Conservation (phyloP, 2,797 vertebrate species). For the Danio jaintianensis region DNA sequence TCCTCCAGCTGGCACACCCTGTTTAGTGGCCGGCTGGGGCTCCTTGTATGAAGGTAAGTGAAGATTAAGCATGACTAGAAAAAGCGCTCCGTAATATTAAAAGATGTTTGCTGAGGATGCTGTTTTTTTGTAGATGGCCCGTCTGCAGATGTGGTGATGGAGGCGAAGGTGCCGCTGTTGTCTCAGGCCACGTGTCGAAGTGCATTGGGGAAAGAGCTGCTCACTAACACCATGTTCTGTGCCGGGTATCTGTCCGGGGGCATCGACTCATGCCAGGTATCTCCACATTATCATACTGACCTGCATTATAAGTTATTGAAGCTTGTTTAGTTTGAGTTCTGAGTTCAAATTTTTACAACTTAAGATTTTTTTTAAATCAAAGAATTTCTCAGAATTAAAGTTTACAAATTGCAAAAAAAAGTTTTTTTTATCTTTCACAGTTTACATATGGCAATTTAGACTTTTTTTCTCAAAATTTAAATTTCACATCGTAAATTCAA, state of each 20-base stretch:
- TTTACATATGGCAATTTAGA: too few species aligned
- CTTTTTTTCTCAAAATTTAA: too few species aligned
- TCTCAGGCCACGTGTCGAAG: slow-evolving; percentile 86
- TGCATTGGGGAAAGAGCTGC: slow-evolving; percentile 86
- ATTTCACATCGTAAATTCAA: too few species aligned
- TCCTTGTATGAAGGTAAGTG: slow-evolving; percentile 90
- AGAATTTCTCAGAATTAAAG: too few species aligned
- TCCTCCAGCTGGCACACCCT: slow-evolving; percentile 83
- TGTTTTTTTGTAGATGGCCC: slow-evolving; percentile 83
- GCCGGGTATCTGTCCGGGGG: slow-evolving; percentile 91
- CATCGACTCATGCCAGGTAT: slow-evolving; percentile 93
- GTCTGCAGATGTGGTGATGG: slow-evolving; percentile 88
- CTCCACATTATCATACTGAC: background rate
- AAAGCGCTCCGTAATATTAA: background rate
- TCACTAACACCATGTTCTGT: slow-evolving; percentile 93
- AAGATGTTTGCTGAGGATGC: background rate
- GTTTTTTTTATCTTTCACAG: too few species aligned
- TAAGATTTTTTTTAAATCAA: too few species aligned
- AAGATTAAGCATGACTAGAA: background rate
- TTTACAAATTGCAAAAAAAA: too few species aligned
- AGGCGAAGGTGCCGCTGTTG: slow-evolving; percentile 90
- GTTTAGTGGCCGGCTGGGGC: slow-evolving; percentile 94
- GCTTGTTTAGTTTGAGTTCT: too few species aligned
- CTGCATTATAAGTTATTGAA: background rate
- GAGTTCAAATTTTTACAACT: too few species aligned